Conservation (phyloP, 2,797 vertebrate genomes). For the Brotogeris chrysoptera region DNA sequence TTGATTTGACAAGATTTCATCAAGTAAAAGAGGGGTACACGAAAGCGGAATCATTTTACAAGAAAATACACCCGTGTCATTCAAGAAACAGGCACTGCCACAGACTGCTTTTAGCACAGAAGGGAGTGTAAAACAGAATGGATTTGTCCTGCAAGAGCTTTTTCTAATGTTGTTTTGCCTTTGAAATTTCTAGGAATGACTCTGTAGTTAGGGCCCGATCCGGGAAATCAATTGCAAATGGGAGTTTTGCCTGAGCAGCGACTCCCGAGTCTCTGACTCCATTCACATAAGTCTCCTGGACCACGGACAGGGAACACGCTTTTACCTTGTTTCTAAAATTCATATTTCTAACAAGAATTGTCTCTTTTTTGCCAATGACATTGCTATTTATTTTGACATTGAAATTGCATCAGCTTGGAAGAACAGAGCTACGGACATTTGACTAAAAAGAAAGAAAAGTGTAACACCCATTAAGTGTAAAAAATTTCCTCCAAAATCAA, state of each 20-base stretch:
- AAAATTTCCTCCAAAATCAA: background rate
- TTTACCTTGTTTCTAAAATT: background rate
- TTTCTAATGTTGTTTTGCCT: conserved; percentile 4
- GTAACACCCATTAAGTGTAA: background rate
- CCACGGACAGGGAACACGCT: accelerated
- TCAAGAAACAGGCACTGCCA: conserved; percentile 32
- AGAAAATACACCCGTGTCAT: conserved; percentile 13
- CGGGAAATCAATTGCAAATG: background rate
- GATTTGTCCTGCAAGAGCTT: conserved; percentile 19
- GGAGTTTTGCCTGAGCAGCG: background rate
- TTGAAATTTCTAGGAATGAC: conserved; percentile 17
- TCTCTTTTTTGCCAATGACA: background rate
- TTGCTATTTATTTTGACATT: background rate
- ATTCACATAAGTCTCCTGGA: background rate
- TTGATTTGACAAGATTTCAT: conserved; percentile 43
- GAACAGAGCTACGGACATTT: background rate
- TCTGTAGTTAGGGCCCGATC: background rate
- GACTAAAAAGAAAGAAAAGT: background rate
- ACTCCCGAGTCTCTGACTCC: background rate
- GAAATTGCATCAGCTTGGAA: background rate
- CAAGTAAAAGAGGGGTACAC: conserved; percentile 43
- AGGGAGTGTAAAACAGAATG: conserved; percentile 24
- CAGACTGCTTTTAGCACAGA: conserved; percentile 21
- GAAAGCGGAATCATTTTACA: conserved; percentile 51
- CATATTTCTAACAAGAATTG: background rate